These are phyloP conservation scores for Micronycteris hirsuta DNA, from an alignment of 2,113 vertebrate species.

Conservation along the genomic window DNA sequence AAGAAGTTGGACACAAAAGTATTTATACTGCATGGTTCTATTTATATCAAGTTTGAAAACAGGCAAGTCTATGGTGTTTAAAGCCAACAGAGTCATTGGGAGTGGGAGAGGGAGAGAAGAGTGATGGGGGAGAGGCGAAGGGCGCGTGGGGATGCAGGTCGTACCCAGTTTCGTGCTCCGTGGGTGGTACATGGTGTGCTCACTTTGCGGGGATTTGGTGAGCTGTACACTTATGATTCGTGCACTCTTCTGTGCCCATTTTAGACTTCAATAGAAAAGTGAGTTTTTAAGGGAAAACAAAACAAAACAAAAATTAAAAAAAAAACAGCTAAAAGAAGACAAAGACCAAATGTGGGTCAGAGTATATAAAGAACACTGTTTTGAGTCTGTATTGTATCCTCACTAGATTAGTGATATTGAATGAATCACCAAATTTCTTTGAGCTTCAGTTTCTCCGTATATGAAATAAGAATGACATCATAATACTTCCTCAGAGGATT, in stretches of 20 bases:
- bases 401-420: neutral
- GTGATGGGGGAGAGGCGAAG: neutral
- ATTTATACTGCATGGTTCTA: neutral
- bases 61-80: neutral
- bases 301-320: neutral
- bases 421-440: neutral
- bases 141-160: neutral
- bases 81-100: neutral
- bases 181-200: neutral
- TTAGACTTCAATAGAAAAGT: neutral
- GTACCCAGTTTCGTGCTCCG: neutral
- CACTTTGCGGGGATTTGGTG: neutral
- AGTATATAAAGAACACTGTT: neutral
- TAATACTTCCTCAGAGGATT: neutral
- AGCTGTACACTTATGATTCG: neutral
- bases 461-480: neutral
- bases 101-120: neutral
- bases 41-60: neutral
- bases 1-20: neutral
- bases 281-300: neutral
- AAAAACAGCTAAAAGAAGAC: neutral
- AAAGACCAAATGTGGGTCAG: neutral
- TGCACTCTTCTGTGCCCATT: neutral
- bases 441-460: conserved; percentile 19
- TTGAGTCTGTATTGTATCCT: neutral